Conservation (phyloP, 1,140 invertebrate genomes). For the Drosophila pallidifrons region DNA sequence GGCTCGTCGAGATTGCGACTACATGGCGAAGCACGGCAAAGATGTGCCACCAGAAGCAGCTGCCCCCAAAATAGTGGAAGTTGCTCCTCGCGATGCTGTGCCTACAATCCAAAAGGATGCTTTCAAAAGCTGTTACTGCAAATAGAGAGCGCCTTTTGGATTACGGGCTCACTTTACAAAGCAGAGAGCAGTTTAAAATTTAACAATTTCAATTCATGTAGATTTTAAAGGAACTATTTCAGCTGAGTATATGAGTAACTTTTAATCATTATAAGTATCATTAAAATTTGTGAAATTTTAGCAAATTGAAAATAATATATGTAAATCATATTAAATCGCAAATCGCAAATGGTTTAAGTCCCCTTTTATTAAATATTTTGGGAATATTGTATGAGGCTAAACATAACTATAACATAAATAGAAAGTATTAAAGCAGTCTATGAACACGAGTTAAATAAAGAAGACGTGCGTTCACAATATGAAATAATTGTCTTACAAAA, state of each 20-base stretch:
- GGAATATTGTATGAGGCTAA: no score
- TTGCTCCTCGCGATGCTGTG: constrained; percentile 5
- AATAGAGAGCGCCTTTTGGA: not conserved
- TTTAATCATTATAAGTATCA: not conserved
- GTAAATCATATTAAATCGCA: not conserved
- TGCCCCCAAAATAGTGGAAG: not conserved
- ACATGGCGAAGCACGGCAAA: constrained; percentile 24
- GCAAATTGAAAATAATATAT: not conserved
- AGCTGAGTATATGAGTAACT: no score
- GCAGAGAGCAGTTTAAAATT: not conserved
- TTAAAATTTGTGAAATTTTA: not conserved
- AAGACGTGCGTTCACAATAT: no score
- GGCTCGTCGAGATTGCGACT: constrained; percentile 43
- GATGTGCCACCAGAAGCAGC: constrained; percentile 12
- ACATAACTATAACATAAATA: no score
- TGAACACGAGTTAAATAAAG: no score
- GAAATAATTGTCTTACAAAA: no score
- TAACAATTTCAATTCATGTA: not conserved
- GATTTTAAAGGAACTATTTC: not conserved
- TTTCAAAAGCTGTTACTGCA: constrained; percentile 38
- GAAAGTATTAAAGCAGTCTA: no score
- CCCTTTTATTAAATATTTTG: no score
- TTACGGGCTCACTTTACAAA: not conserved
- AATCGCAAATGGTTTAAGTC: no score
- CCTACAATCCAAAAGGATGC: constrained; percentile 18